Conservation (phyloP, 2,797 vertebrate species). For the Australoheros facetus region DNA sequence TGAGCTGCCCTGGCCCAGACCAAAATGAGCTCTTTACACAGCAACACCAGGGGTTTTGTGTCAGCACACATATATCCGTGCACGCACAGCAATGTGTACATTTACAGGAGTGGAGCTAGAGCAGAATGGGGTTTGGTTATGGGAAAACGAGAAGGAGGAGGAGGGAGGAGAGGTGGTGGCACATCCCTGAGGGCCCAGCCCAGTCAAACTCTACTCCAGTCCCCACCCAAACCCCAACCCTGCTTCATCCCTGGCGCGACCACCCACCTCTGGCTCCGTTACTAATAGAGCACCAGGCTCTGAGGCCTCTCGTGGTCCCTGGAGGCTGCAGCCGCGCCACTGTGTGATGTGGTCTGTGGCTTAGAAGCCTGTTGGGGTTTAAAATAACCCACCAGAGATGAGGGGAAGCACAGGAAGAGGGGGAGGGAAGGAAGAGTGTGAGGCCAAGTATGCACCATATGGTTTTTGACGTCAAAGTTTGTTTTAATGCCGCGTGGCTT, state of each 20-base stretch:
- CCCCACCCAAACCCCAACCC: constrained; percentile 71
- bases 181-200: constrained; percentile 50
- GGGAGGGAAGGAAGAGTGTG: constrained; percentile 39
- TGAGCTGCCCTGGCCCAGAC: constrained; percentile 69
- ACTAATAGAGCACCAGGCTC: constrained; percentile 71
- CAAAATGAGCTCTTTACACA: constrained; percentile 78
- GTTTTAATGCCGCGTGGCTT: constrained; percentile 68
- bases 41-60: constrained; percentile 74
- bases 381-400: constrained; percentile 79
- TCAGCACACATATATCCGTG: constrained; percentile 65
- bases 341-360: constrained; percentile 79
- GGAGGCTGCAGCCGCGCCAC: constrained; percentile 65
- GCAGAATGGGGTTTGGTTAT: constrained; percentile 69
- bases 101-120: constrained; percentile 54
- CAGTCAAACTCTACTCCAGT: constrained; percentile 50
- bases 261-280: constrained; percentile 77
- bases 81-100: constrained; percentile 60
- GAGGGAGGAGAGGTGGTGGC: constrained; percentile 22
- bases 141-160: constrained; percentile 44
- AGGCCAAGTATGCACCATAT: constrained; percentile 73
- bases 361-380: constrained; percentile 72
- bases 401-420: constrained; percentile 65
- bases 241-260: constrained; percentile 58
- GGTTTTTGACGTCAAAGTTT: constrained; percentile 70
- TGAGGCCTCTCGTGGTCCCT: constrained; percentile 63